Evolutionary conservation across 2,797 vertebrate species (phyloP).

Genomic region (Morus bassanus): DNA sequence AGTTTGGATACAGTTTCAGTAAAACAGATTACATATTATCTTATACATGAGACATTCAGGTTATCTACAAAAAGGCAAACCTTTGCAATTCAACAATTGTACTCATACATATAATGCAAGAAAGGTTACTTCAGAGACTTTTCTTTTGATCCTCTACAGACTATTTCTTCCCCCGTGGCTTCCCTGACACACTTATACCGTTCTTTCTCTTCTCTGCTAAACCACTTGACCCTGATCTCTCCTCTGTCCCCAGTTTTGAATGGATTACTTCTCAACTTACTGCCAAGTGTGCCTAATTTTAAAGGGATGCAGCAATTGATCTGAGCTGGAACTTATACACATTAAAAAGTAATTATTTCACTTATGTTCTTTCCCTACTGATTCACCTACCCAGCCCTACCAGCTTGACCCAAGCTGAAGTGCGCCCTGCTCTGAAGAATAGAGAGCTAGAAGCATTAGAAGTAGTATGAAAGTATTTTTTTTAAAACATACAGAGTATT

Average conservation of each 20-base stretch:
- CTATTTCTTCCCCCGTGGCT: rapidly evolving
- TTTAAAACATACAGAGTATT: neutral
- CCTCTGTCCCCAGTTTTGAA: neutral
- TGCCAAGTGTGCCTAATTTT: neutral
- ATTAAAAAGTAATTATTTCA: neutral
- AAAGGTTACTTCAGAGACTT: neutral
- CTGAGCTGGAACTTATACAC: neutral
- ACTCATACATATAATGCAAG: neutral
- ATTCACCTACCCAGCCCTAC: neutral
- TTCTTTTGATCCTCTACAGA: neutral
- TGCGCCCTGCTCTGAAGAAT: neutral
- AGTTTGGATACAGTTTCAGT: neutral
- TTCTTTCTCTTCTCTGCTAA: neutral
- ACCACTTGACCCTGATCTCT: neutral
- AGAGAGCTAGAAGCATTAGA: neutral
- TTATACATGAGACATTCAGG: neutral
- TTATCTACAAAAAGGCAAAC: slow-evolving; percentile 6
- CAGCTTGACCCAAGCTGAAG: neutral
- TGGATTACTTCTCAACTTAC: neutral
- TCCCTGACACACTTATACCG: neutral
- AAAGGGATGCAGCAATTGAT: neutral
- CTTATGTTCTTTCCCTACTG: neutral
- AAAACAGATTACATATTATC: neutral
- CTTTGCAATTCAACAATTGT: neutral
- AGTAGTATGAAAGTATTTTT: neutral